Evolutionary conservation across 2,888 invertebrate genomes (phyloP), one percentile per base, ranked within the genome.

Genomic region (Spisula solida): DNA sequence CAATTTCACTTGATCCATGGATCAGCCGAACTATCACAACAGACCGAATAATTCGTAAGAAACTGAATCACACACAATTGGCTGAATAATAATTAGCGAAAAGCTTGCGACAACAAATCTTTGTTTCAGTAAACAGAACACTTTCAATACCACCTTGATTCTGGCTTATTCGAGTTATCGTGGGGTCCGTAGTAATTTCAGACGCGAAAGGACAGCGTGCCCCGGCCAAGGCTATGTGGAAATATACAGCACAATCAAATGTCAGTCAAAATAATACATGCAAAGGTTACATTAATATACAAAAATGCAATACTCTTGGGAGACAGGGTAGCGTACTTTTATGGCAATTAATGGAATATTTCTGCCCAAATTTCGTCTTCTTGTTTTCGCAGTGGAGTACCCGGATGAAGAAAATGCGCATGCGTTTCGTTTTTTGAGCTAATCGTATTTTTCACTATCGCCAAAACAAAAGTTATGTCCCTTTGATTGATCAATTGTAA

Each of bases 401-500:
- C 60, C 60, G 60, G 60, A 66, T 66, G 60, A 66, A 66, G 25
- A 66, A 66, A n/a, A 66, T 66, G 60, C 60, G 60, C 60, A 66
- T 66, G 60, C 60, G 60, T 25, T 66, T n/a, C 12, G 60, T 66
- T 25, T n/a, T 10, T n/a, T 66, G 0, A 66, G 25, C n/a, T 66
- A n/a, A 66, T 66, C 60, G 60, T 66, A 25, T 25, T 25, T 66
- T 66, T 66, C 25, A 66, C 60, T n/a, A 10, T 25, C 5, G 10
- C 6, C 4, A 25, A 25, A 25, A 66, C 5, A 66, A 66, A 25
- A 66, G 60, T 16, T 51, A 51, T 51, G 1, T 51, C 16, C 51
- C 12, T 51, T 51, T 51, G 51, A 8, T 14, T 41, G 41, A 41
- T 41, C 41, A 41, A 5, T 41, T 41, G 2, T 41, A 41, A 41